Evolutionary conservation across 2,888 invertebrate genomes (phyloP).

Genomic region (Lymantria dispar): DNA sequence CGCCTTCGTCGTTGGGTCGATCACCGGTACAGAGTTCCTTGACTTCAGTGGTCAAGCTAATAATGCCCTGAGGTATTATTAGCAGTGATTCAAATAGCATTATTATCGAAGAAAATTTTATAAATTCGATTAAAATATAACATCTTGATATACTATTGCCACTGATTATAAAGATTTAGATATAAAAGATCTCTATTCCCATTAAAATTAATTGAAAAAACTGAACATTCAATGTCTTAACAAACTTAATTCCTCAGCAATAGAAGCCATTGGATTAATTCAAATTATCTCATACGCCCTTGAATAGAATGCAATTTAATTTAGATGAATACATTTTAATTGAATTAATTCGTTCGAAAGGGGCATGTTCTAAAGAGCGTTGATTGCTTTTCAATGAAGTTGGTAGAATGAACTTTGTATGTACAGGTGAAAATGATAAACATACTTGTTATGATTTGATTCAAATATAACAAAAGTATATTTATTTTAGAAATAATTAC

Average conservation of each 20-base stretch:
- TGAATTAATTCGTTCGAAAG: constrained; percentile 22
- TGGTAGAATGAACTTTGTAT: constrained; percentile 12
- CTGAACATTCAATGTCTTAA: constrained; percentile 6
- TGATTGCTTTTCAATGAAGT: constrained; percentile 31
- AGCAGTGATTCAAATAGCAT: no score
- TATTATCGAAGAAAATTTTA: no score
- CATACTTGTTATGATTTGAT: not conserved
- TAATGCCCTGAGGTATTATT: no score
- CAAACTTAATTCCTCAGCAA: constrained; percentile 7
- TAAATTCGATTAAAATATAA: no score
- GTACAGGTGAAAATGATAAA: constrained; percentile 7
- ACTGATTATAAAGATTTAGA: no score
- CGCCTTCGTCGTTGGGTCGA: no score
- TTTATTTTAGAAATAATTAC: not conserved
- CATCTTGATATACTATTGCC: no score
- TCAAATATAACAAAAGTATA: not conserved
- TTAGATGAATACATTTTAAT: constrained; percentile 25
- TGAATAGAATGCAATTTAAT: constrained; percentile 27
- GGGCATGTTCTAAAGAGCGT: constrained; percentile 13
- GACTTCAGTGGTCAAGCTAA: no score
- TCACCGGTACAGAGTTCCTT: no score
- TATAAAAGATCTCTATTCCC: not conserved
- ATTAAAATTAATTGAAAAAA: not conserved
- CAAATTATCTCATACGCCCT: constrained; percentile 25
- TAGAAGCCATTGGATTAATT: constrained; percentile 23